Evolutionary conservation across 2,888 invertebrate genomes (phyloP), one percentile per base, ranked within the genome.

Genomic region (Tachystola acroxantha): DNA sequence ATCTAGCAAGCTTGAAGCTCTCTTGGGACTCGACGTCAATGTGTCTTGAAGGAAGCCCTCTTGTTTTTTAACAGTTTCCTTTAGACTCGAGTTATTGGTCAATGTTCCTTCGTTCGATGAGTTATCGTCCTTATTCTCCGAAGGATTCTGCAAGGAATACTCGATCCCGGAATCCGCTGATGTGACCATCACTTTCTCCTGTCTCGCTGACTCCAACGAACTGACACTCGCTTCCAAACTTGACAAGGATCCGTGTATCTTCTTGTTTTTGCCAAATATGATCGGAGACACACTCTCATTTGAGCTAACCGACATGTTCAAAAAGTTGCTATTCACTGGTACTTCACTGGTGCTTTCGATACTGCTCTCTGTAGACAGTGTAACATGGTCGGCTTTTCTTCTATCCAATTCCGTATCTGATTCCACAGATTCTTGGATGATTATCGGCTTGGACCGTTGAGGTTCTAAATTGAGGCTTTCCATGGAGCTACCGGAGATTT

Each of bases 151-250:
- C 1, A 86, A 47, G 0, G 88, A 87, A 41, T 86, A 75, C 38
- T 85, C 86, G 39, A 88, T 87, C 0, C 88, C 88, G 0, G 88
- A 88, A 48, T 88, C 88, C 0, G 86, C 78, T 19, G 87, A 87
- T 0, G 84, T 84, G 0, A 85, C 71, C 81, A 86, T 81, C 0
- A 76, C 42, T 42, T 70, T 78, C 3, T 86, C 84, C 0, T 77
- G 76, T 40, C 64, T 74, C 0, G 64, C 68, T 0, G 88, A 88
- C 26, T 88, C 88, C 20, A 88, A 47, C 0, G 88, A 88, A 42
- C 86, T 87, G 1, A 88, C 78, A 38, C 88, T 88, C 0, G 86
- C 88, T 54, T 88, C 88, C 30, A 88, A 59, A 43, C 87, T 88
- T 0, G 87, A 86, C 1, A 88, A 38, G 0, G 88, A 88, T 9